Evolutionary conservation across 2,797 vertebrate species (phyloP), one percentile per base, ranked within the genome.

Genomic region (Neosilurus hyrtlii): DNA sequence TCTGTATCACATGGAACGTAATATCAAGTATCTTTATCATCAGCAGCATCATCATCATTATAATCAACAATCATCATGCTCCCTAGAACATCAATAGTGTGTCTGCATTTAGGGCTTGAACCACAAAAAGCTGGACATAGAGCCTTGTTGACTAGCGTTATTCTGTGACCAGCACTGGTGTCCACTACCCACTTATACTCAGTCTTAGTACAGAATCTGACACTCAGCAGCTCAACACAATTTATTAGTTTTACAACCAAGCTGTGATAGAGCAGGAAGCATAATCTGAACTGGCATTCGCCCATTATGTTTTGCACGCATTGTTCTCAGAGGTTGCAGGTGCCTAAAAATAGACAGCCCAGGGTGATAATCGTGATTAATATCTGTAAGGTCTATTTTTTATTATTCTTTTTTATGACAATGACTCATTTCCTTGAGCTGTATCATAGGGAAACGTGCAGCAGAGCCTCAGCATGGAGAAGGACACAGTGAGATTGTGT

Each of bases 401-500:
- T 18, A 35, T 26, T 54, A n/a, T 67, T 82, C 49, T 51, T 26
- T 18, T 57, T 26, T 51, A 61, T 78, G 80, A 84, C 70, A 88
- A 86, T 84, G 67, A 68, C 30, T 83, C 26, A 62, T 72, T 73
- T 74, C 52, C 37, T 52, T 79, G 52, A 52, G 61, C 20, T 61
- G 56, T 70, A 81, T 71, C 66, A 18, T 14, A 49, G 54, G 22
- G 54, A 70, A 71, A 49, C 67, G 16, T 61, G 37, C 67, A 81
- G 79, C 35, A 49, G 35, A 71, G 37, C 6, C 16, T 81, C 15
- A 12, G 67, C 14, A 12, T 26, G 26, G 24, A 74, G 80, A 52
- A 62, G 71, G 80, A 74, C 80, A 74, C 24, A 72, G 80, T 18
- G 18, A 37, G 84, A 75, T 43, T 83, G 85, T 79, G 74, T 54